Conservation (phyloP, 1,140 invertebrate species). For the Euura saliciscinereae region DNA sequence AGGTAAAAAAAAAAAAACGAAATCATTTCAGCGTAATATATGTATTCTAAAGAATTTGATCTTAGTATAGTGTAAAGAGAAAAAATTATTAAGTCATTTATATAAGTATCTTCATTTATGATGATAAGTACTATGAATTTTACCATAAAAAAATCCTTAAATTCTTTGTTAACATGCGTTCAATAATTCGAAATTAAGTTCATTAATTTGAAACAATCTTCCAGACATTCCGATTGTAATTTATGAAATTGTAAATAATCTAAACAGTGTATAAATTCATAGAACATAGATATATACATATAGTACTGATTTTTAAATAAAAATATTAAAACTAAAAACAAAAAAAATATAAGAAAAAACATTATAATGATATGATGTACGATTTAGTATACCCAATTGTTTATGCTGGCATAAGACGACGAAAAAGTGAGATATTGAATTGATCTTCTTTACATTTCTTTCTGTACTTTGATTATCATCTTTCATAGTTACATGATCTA, state of each 20-base stretch:
- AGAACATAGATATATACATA: constrained; percentile 18
- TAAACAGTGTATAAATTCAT: constrained; percentile 43
- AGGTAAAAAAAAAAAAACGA: not conserved
- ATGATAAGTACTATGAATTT: no score
- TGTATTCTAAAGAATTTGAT: not conserved
- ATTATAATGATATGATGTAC: no score
- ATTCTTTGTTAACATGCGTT: no score
- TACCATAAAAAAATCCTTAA: no score
- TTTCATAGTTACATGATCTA: not conserved
- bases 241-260: constrained; percentile 24
- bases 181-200: no score
- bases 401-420: not conserved
- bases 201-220: constrained; percentile 10
- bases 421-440: not conserved
- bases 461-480: no score
- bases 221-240: constrained; percentile 37
- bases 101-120: no score
- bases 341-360: not conserved
- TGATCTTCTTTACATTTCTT: not conserved
- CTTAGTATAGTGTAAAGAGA: no score
- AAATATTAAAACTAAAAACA: constrained; percentile 10
- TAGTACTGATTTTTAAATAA: constrained; percentile 32
- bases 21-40: not conserved
- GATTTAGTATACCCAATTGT: not conserved
- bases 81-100: no score